Conservation (phyloP, 2,888 invertebrate species). For the Hymenopus coronatus region DNA sequence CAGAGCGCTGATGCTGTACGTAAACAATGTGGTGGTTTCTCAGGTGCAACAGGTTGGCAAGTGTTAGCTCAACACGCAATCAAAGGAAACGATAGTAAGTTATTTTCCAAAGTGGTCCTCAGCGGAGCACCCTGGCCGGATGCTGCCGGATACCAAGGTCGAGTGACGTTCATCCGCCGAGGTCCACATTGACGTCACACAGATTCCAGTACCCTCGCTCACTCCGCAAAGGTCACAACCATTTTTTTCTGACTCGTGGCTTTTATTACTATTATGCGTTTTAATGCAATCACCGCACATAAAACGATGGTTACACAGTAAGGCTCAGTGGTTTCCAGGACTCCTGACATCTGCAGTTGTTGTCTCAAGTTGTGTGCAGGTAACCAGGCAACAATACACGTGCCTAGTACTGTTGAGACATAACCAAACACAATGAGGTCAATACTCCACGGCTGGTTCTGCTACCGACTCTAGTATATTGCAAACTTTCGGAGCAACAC, state of each 20-base stretch:
- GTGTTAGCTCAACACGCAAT: background rate
- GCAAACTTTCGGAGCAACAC: too few relatives aligned
- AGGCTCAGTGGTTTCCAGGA: background rate
- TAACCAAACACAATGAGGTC: too few relatives aligned
- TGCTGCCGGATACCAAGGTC: background rate
- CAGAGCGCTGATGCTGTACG: too few relatives aligned
- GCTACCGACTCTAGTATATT: too few relatives aligned
- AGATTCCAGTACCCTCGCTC: background rate
- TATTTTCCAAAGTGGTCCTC: background rate
- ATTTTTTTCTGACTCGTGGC: background rate
- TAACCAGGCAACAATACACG: too few relatives aligned
- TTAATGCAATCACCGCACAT: background rate
- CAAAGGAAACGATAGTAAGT: background rate
- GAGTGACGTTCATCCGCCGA: conserved; percentile 8
- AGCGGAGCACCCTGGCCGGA: background rate
- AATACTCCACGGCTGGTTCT: too few relatives aligned
- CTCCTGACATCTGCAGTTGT: too few relatives aligned
- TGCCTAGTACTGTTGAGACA: too few relatives aligned
- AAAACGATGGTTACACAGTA: background rate
- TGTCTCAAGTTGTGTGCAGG: too few relatives aligned
- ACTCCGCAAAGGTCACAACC: background rate
- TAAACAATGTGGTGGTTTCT: background rate
- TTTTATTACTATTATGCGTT: background rate
- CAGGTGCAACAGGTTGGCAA: background rate
- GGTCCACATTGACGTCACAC: conserved; percentile 17